These are phyloP conservation scores for Fopius arisanus DNA, from an alignment of 1,140 invertebrate genomes.

Conservation along the genomic window DNA sequence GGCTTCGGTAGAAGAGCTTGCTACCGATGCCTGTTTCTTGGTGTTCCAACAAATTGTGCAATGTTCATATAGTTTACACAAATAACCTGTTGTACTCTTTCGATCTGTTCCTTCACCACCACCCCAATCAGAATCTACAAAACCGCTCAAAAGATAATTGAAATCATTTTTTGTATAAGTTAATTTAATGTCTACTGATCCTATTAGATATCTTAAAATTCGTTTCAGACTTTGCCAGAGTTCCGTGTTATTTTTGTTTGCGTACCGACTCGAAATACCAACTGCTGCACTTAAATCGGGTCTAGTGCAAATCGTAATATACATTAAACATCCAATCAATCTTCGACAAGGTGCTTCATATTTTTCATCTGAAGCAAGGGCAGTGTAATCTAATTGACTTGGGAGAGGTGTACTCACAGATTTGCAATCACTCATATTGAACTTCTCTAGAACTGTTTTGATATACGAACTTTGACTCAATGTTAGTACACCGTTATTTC, in stretches of 20 bases:
- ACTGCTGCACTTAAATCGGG: conserved; percentile 23
- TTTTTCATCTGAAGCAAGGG: too few species aligned
- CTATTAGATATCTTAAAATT: conserved; percentile 47
- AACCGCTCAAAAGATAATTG: conserved; percentile 25
- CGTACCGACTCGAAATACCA: conserved; percentile 20
- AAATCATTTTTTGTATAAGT: conserved; percentile 28
- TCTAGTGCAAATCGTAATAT: conserved; percentile 28
- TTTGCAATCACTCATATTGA: conserved; percentile 32
- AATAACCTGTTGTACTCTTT: not conserved
- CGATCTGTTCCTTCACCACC: not conserved
- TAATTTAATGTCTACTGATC: conserved; percentile 47
- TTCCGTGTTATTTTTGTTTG: conserved; percentile 31
- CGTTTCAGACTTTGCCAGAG: conserved; percentile 44
- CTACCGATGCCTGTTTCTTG: not conserved
- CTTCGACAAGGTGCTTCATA: conserved; percentile 24
- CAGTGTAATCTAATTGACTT: conserved; percentile 23
- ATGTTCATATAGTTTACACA: not conserved
- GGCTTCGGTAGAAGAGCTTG: not conserved
- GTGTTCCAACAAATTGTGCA: not conserved
- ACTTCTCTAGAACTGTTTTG: conserved; percentile 24
- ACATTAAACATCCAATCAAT: conserved; percentile 22
- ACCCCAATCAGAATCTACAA: conserved; percentile 9
- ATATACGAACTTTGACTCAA: conserved; percentile 23
- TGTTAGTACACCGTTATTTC: conserved; percentile 7
- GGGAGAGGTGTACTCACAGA: conserved; percentile 21